Percentiles rank a stretch among this genome's conserved stretches.
Conservation (phyloP, 2,113 vertebrate species). For the Chlamydotis undulata region DNA sequence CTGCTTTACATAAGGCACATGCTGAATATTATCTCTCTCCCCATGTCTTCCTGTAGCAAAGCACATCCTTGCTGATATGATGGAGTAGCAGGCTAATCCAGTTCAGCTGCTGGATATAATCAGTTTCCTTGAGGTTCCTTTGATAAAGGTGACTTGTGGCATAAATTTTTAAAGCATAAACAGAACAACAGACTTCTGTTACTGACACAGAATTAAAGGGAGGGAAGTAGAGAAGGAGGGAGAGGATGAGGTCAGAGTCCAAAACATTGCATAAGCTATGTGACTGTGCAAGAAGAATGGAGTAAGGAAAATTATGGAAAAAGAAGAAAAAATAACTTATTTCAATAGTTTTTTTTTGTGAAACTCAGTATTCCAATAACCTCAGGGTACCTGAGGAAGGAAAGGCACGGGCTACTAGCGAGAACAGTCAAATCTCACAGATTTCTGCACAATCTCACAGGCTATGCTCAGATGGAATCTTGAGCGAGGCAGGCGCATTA, state of each 20-base stretch:
- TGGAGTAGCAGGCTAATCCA: neutral
- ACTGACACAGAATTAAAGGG: neutral
- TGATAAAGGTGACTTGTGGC: neutral
- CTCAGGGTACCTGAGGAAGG: neutral
- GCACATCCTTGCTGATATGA: neutral
- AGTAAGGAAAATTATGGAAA: neutral
- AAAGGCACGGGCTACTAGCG: neutral
- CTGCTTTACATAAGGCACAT: neutral
- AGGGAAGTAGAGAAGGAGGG: neutral
- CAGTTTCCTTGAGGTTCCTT: neutral
- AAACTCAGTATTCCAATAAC: neutral
- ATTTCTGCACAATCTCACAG: neutral
- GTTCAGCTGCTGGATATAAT: neutral
- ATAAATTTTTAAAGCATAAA: neutral
- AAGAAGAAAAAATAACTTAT: neutral
- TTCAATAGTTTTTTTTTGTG: neutral
- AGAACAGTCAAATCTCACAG: neutral
- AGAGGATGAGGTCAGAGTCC: neutral
- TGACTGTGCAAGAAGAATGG: neutral
- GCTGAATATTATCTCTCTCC: neutral
- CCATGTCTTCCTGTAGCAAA: neutral
- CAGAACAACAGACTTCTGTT: neutral
- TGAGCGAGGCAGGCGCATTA: neutral
- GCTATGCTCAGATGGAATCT: neutral
- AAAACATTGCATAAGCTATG: neutral